Percentiles rank a stretch among this genome's conserved stretches.
Conservation (phyloP, 2,113 vertebrate genomes). For the Campylomormyrus tamandua region DNA sequence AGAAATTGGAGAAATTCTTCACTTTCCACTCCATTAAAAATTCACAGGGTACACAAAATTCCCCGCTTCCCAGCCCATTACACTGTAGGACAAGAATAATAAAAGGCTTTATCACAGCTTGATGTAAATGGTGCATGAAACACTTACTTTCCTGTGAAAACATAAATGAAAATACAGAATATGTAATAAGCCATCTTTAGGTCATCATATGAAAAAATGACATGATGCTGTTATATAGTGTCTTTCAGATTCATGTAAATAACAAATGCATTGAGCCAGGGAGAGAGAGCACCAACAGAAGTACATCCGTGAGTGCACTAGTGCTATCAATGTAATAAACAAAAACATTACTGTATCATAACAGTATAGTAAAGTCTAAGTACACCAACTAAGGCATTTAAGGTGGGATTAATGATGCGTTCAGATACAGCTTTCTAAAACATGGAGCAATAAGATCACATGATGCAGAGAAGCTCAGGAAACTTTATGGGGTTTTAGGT, state of each 20-base stretch:
- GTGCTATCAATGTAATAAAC: background rate
- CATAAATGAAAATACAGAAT: background rate
- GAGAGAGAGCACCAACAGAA: background rate
- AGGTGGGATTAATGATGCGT: background rate
- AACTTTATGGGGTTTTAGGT: background rate
- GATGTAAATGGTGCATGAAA: background rate
- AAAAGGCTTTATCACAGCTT: background rate
- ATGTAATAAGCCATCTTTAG: background rate
- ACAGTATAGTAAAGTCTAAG: background rate
- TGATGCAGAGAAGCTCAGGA: background rate
- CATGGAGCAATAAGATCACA: background rate
- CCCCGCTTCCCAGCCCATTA: background rate
- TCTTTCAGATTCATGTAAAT: background rate
- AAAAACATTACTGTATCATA: background rate
- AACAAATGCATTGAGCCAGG: background rate
- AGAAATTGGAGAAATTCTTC: background rate
- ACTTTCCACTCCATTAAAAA: background rate
- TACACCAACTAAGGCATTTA: background rate
- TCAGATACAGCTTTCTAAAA: background rate
- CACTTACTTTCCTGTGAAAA: background rate
- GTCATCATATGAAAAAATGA: background rate
- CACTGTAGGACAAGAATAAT: background rate
- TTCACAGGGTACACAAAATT: background rate
- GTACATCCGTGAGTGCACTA: background rate
- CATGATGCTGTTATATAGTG: background rate